Conservation (phyloP, 2,797 vertebrate genomes). For the Melanotaenia boesemani region DNA sequence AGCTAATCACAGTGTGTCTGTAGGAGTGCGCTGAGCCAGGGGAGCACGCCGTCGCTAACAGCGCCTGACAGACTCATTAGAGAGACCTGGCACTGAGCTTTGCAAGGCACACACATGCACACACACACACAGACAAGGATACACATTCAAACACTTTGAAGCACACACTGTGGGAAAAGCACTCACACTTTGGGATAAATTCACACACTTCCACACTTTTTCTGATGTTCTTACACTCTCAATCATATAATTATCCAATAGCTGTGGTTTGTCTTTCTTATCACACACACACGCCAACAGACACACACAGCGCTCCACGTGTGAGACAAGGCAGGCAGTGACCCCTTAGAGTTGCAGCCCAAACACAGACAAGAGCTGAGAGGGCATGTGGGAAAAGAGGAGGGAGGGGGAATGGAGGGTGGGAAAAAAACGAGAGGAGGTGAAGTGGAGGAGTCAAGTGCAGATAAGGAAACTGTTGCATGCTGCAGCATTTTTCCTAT, state of each 20-base stretch:
- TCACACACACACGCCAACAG: constrained; percentile 27
- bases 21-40: constrained; percentile 77
- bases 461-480: constrained; percentile 53
- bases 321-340: constrained; percentile 81
- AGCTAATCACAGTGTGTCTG: constrained; percentile 85
- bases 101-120: constrained; percentile 51
- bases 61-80: constrained; percentile 86
- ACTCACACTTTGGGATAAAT: constrained; percentile 73
- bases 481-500: constrained; percentile 36
- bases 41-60: constrained; percentile 82
- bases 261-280: constrained; percentile 36
- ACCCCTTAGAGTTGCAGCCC: constrained; percentile 79
- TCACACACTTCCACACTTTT: constrained; percentile 60
- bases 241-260: constrained; percentile 65
- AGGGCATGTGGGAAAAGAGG: constrained; percentile 70
- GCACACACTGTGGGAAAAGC: constrained; percentile 66
- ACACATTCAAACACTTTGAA: constrained; percentile 54
- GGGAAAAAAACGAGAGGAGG: constrained; percentile 50
- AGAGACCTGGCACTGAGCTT: constrained; percentile 83
- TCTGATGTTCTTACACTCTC: constrained; percentile 44
- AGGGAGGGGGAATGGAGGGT: constrained; percentile 11
- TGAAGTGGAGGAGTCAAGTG: constrained; percentile 41
- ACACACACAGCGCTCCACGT: constrained; percentile 58
- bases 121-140: constrained; percentile 30
- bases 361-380: constrained; percentile 79